Evolutionary conservation across 2,888 invertebrate species (phyloP).

Genomic region (Meghimatium bilineatum): DNA sequence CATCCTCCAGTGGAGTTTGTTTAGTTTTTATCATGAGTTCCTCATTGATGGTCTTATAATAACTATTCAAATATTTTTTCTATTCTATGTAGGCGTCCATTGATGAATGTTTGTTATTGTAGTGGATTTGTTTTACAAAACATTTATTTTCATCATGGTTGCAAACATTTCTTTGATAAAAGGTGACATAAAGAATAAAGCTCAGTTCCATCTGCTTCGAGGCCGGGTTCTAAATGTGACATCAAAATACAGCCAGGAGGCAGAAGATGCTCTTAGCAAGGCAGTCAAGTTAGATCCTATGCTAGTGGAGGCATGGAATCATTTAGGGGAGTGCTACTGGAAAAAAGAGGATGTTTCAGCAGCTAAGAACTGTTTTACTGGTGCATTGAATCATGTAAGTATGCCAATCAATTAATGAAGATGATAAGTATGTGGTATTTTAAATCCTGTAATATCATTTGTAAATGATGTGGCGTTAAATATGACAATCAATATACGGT

Average conservation of each 20-base stretch:
- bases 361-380: constrained; percentile 89
- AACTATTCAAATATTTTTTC: no score
- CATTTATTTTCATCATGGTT: neutral
- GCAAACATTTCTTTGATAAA: constrained; percentile 21
- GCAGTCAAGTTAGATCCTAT: constrained; percentile 90
- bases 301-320: constrained; percentile 90
- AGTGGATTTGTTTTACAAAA: no score
- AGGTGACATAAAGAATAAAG: constrained; percentile 72
- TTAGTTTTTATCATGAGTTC: no score
- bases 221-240: constrained; percentile 85
- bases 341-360: constrained; percentile 88
- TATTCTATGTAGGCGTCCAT: no score
- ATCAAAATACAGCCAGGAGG: constrained; percentile 83
- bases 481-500: no score
- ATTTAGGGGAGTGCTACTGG: constrained; percentile 92
- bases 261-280: constrained; percentile 86
- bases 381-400: constrained; percentile 79
- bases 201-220: constrained; percentile 81
- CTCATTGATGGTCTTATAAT: no score
- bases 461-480: no score
- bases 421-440: no score
- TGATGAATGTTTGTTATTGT: no score
- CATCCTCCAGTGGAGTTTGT: no score
- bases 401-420: no score
- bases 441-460: no score